phyloP scores from a whole-genome alignment of 2,888 invertebrate genomes.

The Megalurothrips usitatus region DNA sequence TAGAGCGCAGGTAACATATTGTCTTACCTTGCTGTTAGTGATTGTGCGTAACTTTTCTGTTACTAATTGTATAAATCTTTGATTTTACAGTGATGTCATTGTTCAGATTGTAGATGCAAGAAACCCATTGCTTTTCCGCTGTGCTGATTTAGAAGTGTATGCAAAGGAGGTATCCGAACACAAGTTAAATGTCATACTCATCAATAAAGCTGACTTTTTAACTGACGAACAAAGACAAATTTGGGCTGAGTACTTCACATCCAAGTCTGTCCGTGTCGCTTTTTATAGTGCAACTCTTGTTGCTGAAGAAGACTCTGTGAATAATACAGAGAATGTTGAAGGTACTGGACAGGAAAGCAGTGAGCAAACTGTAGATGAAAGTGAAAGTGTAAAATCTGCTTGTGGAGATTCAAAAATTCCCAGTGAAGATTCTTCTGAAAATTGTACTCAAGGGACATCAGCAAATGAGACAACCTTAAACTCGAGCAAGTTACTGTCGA shows the following conservation, averaged over 20 bases:
- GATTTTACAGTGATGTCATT: constrained; percentile 70
- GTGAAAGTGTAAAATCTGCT: constrained; percentile 43
- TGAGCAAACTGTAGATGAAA: constrained; percentile 48
- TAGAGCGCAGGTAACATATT: constrained; percentile 65
- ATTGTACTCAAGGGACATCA: constrained; percentile 27
- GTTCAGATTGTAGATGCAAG: constrained; percentile 94
- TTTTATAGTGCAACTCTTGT: constrained; percentile 86
- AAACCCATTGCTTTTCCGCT: constrained; percentile 89
- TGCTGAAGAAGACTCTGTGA: constrained; percentile 48
- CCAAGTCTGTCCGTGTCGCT: constrained; percentile 63
- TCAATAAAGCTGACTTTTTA: constrained; percentile 95
- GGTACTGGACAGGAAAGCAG: constrained; percentile 31
- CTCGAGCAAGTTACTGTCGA: constrained; percentile 58
- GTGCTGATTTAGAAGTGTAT: constrained; percentile 84
- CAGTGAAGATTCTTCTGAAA: too few species aligned
- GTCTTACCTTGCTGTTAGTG: not conserved
- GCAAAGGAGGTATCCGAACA: constrained; percentile 67
- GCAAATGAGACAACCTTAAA: constrained; percentile 45
- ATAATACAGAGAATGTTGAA: constrained; percentile 43
- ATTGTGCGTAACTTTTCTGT: not conserved
- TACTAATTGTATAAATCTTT: not conserved
- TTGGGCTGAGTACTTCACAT: constrained; percentile 83
- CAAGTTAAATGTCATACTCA: constrained; percentile 75
- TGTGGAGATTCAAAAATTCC: too few species aligned
- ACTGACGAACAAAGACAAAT: constrained; percentile 69